phyloP scores from a whole-genome alignment of 2,888 invertebrate species.

The Steromphala cineraria region DNA sequence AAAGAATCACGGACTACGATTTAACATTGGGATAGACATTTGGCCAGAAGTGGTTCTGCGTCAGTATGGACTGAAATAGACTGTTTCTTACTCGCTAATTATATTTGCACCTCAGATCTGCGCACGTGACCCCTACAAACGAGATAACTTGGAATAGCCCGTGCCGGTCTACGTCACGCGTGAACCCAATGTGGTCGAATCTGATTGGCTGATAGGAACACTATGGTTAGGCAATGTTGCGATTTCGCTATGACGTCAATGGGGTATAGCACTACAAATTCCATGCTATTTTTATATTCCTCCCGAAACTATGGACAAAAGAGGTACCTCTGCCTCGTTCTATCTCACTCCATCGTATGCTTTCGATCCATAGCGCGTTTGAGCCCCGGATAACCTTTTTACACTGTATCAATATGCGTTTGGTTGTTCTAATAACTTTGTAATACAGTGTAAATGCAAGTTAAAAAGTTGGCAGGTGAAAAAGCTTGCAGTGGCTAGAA shows the following conservation, averaged over 20 bases:
- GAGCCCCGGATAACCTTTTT: not conserved
- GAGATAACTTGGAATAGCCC: conserved; percentile 34
- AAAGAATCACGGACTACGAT: not conserved
- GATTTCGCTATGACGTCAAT: conserved; percentile 42
- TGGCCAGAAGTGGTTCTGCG: conserved; percentile 9
- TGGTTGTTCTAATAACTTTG: too few relatives aligned
- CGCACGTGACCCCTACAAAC: conserved; percentile 21
- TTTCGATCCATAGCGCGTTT: not conserved
- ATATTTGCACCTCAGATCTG: conserved; percentile 1
- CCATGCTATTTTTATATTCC: conserved; percentile 35
- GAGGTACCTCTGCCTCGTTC: conserved; percentile 27
- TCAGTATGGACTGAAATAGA: conserved; percentile 12
- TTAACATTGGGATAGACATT: conserved; percentile 17
- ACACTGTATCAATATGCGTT: not conserved
- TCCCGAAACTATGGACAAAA: conserved; percentile 33
- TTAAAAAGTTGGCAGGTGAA: too few relatives aligned
- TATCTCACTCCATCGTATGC: not conserved
- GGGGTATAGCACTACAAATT: conserved; percentile 39
- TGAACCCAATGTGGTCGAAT: conserved; percentile 53
- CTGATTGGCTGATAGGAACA: conserved; percentile 48
- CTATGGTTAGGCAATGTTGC: conserved; percentile 39
- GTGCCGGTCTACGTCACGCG: conserved; percentile 38
- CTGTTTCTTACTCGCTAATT: conserved; percentile 11
- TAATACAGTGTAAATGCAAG: too few relatives aligned
- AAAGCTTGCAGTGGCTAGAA: too few relatives aligned